Evolutionary conservation across 2,888 invertebrate species (phyloP).

Genomic region (Hydraecia micacea): DNA sequence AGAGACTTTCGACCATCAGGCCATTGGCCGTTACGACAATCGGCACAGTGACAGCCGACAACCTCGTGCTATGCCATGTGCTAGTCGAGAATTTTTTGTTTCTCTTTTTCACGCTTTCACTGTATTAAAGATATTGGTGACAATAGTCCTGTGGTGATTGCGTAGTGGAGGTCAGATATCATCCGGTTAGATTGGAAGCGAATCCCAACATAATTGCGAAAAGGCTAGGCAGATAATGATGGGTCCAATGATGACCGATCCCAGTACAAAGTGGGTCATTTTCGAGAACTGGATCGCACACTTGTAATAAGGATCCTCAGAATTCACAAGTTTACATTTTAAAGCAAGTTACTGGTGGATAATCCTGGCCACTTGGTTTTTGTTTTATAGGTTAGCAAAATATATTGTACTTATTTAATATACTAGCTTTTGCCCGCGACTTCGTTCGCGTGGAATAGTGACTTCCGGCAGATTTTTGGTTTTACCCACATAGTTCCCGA

Average conservation of each 20-base stretch:
- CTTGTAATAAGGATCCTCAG: neutral
- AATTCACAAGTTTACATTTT: neutral
- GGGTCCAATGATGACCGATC: neutral
- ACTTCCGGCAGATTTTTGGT: too few relatives aligned
- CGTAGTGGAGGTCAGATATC: neutral
- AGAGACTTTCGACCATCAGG: neutral
- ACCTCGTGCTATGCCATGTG: neutral
- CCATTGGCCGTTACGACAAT: neutral
- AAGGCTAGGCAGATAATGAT: neutral
- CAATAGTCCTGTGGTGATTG: too few relatives aligned
- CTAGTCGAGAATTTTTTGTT: neutral
- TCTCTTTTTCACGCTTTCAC: neutral
- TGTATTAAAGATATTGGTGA: too few relatives aligned
- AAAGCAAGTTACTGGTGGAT: neutral
- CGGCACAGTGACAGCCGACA: neutral
- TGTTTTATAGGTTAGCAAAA: neutral
- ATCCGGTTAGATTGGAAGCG: neutral
- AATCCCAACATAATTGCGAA: neutral
- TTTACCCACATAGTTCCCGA: too few relatives aligned
- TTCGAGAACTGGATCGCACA: neutral
- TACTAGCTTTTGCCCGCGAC: too few relatives aligned
- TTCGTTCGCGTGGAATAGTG: too few relatives aligned
- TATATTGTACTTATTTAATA: neutral
- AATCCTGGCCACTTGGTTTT: neutral
- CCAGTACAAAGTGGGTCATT: neutral